Evolutionary conservation across 2,888 invertebrate genomes (phyloP).

Genomic region (Gymnosoma rotundatum): DNA sequence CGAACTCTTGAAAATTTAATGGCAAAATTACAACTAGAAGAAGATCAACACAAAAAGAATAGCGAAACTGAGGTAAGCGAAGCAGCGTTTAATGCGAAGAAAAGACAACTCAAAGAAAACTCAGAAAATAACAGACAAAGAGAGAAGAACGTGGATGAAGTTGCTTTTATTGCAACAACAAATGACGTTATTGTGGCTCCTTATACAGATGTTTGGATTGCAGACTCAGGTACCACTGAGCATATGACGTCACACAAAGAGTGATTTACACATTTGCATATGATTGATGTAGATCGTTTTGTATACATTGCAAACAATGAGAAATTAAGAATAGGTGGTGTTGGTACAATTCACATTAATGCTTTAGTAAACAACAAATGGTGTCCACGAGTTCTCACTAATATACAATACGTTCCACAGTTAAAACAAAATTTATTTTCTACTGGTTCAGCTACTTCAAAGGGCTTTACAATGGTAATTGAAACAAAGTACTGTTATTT

Average conservation of each 20-base stretch:
- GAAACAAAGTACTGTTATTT: conserved; percentile 30
- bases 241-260: conserved; percentile 65
- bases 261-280: conserved; percentile 30
- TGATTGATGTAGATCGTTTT: conserved; percentile 26
- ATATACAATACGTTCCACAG: conserved; percentile 67
- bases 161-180: conserved; percentile 49
- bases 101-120: conserved; percentile 25
- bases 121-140: conserved; percentile 21
- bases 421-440: conserved; percentile 69
- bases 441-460: conserved; percentile 25
- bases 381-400: conserved; percentile 38
- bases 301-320: conserved; percentile 56
- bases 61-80: conserved; percentile 18
- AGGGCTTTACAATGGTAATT: conserved; percentile 46
- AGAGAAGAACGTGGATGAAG: conserved; percentile 39
- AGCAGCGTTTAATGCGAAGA: conserved; percentile 46
- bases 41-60: conserved; percentile 53
- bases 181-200: conserved; percentile 10
- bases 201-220: conserved; percentile 19
- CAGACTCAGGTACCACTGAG: conserved; percentile 56
- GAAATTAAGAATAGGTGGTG: conserved; percentile 39
- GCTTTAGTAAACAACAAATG: conserved; percentile 52
- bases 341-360: conserved; percentile 51
- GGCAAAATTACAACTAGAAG: conserved; percentile 51
- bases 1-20: conserved; percentile 64